Evolutionary conservation across 2,888 invertebrate genomes (phyloP), one percentile per base, ranked within the genome.

Genomic region (Tiphia femorata): DNA sequence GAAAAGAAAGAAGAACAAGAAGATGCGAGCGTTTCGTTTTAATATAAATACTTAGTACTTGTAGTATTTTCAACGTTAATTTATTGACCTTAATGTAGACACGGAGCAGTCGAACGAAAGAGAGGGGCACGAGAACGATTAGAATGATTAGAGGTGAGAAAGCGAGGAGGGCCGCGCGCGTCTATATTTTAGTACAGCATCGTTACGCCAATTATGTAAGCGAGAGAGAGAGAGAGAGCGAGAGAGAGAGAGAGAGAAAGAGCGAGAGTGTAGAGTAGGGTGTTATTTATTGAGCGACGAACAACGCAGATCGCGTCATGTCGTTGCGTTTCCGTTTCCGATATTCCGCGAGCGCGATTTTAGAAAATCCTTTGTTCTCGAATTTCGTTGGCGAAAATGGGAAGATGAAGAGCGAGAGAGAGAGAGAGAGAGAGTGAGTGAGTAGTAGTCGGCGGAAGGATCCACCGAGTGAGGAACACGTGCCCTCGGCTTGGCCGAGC

Each of bases 21-120:
- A n/a, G n/a, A n/a, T n/a, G n/a, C n/a, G n/a, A n/a, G n/a, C n/a
- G n/a, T n/a, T n/a, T n/a, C n/a, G n/a, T n/a, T 60, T 65, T 57
- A 58, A 50, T 50, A 52, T 46, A 46, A 65, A 70, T 69, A 73
- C 73, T 71, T 80, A 76, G 79, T 81, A 81, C 79, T 81, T 79
- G 79, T n/a, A n/a, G n/a, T n/a, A n/a, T n/a, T n/a, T n/a, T 75
- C 76, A 73, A 75, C 70, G 70, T 80, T 79, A 76, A 79, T 81
- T 82, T 81, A 81, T 81, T 78, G 75, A 78, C 70, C 73, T 63
- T 75, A 72, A 75, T 58, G 47, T 60, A 58, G 44, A 29, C 14
- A 12, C 21, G 12, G 16, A n/a, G 19, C 40, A 29, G 47, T 58
- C 51, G 50, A 40, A 43, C 51, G 30, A 14, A 25, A 14, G 38